Base-by-base conservation (phyloP, 2,797 vertebrate genomes). In the Paratrypauchen microcephalus region DNA sequence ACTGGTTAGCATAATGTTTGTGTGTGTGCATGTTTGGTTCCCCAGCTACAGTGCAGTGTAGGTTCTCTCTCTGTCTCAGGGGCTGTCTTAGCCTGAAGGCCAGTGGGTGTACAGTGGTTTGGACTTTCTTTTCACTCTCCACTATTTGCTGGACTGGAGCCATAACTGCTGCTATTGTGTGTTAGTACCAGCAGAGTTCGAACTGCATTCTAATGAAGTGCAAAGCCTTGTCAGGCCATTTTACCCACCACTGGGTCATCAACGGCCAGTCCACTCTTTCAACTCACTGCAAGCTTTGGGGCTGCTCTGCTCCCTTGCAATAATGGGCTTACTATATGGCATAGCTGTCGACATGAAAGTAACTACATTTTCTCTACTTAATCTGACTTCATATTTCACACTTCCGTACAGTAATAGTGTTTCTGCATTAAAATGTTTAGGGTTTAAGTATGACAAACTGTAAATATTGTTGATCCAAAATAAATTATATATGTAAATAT, bases 131-230 rank as follows among this genome's bases (percentile, higher is more conserved):
- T 68, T 65, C 56, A 3, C 50, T 76, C 65, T 72, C 68, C 47
- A 58, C 59, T 67, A 32, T 73, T 68, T 24, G 56, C 75, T 90
- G 86, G 87, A 89, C 66, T 47, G 26, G 5, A 67, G 86, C 88
- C 87, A 90, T 88, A 85, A 88, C 80, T 70, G 83, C 73, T 74
- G 78, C 83, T 64, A 87, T 87, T 89, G 89, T 88, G 74, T 69
- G 76, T 72, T 82, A 67, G 55, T 50, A 66, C 47, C 32, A 61
- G 74, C 50, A 68, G 56, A 72, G 52, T 76, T 64, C 54, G 69
- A 77, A 78, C 72, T 48, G 82, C 81, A 84, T 87, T 83, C 81
- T 87, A 85, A 88, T 86, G 81, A 89, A 80, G 76, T 78, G 70
- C 67, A 12, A 65, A 79, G 86, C 84, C 86, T 83, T 81, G 82